A percentile compares a stretch with the other conserved stretches of the same genome.
These are phyloP conservation scores for Acrobasis repandana DNA, from an alignment of 2,888 invertebrate species.

Conservation along the genomic window DNA sequence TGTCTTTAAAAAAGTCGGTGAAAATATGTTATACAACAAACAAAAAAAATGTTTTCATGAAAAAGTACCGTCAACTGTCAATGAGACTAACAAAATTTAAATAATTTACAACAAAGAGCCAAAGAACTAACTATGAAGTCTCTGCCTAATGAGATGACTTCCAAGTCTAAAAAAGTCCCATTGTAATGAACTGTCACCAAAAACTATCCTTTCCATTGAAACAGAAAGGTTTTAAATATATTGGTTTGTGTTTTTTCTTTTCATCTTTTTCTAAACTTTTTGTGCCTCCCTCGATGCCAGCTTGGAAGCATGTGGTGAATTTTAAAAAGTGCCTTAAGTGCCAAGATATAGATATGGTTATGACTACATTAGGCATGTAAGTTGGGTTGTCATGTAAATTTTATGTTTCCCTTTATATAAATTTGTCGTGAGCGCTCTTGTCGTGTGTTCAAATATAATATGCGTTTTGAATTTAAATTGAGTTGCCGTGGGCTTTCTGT, in stretches of 20 bases:
- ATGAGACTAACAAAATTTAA: conserved; percentile 32
- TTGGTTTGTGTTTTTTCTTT: conserved; percentile 57
- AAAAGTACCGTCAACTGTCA: conserved; percentile 21
- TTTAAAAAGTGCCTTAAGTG: conserved; percentile 67
- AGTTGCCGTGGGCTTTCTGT: conserved; percentile 24
- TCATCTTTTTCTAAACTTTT: conserved; percentile 45
- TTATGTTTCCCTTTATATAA: conserved; percentile 52
- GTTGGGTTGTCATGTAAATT: conserved; percentile 69
- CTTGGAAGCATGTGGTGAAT: conserved; percentile 72
- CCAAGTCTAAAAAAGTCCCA: conserved; percentile 43
- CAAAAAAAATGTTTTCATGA: neutral
- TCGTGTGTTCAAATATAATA: conserved; percentile 44
- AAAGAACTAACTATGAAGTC: neutral
- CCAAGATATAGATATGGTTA: conserved; percentile 62
- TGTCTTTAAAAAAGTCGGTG: too few relatives aligned
- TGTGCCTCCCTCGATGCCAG: conserved; percentile 62
- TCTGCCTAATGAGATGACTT: conserved; percentile 1
- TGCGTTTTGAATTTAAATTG: conserved; percentile 48
- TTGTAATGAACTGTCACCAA: conserved; percentile 62
- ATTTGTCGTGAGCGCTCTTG: conserved; percentile 47
- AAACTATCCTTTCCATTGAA: conserved; percentile 65
- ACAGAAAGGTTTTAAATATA: conserved; percentile 67
- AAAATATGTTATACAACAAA: neutral
- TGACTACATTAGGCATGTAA: conserved; percentile 61
- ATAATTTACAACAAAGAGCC: conserved; percentile 30